Evolutionary conservation across 2,888 invertebrate species (phyloP).

Genomic region (Cataglyphis albicans): DNA sequence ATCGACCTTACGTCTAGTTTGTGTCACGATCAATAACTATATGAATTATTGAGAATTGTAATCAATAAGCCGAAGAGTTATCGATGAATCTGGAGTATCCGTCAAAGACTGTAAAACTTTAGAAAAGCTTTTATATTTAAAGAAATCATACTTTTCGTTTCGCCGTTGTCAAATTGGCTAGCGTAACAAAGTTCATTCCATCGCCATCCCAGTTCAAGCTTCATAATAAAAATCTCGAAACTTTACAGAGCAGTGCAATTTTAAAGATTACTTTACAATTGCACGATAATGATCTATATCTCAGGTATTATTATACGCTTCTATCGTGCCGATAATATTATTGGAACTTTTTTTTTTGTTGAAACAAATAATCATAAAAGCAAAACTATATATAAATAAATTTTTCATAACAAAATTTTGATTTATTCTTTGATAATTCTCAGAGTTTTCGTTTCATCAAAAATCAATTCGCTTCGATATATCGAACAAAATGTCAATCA

Average conservation of each 20-base stretch:
- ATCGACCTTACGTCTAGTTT: slow-evolving; percentile 33
- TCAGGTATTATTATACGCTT: neutral
- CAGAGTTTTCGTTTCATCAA: neutral
- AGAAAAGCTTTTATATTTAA: slow-evolving; percentile 42
- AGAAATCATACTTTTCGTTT: slow-evolving; percentile 23
- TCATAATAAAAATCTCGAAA: neutral
- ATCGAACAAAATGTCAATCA: neutral
- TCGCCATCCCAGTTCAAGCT: neutral
- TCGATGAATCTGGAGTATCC: neutral
- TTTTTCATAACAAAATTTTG: neutral
- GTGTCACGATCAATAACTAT: slow-evolving; percentile 81
- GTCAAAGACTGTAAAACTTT: slow-evolving; percentile 24
- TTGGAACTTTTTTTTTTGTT: neutral
- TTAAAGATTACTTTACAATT: slow-evolving; percentile 8
- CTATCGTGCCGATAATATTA: neutral
- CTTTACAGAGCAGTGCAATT: slow-evolving; percentile 12
- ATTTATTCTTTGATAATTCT: neutral
- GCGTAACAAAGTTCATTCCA: slow-evolving; percentile 19
- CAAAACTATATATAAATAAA: neutral
- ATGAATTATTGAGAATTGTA: slow-evolving; percentile 76
- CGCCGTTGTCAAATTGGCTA: slow-evolving; percentile 23
- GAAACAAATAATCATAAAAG: neutral
- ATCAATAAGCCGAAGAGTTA: slow-evolving; percentile 77
- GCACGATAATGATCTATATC: neutral
- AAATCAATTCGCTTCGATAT: neutral